phyloP scores from a whole-genome alignment of 1,140 invertebrate genomes.

The Anthonomus grandis region DNA sequence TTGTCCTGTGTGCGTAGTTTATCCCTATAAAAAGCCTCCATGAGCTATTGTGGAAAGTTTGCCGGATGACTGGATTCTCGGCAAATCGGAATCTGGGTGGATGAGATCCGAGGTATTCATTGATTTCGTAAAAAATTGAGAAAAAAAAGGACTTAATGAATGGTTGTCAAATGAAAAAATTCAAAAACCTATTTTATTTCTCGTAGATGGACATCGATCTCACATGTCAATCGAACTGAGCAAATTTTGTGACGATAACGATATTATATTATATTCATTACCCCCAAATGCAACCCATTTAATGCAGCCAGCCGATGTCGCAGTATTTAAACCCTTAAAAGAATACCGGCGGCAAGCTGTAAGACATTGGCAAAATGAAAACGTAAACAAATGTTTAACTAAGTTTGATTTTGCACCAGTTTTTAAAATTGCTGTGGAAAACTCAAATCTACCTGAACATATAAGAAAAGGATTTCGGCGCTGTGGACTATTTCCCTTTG shows the following conservation, averaged over 20 bases:
- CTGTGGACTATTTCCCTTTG: too few species aligned
- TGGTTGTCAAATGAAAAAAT: constrained; percentile 31
- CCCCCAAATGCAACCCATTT: constrained; percentile 22
- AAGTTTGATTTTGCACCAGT: too few species aligned
- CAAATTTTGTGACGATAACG: constrained; percentile 11
- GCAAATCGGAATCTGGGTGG: constrained; percentile 47
- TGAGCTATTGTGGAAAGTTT: constrained; percentile 34
- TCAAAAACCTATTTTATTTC: constrained; percentile 16
- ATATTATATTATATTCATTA: constrained; percentile 7
- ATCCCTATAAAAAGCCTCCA: constrained; percentile 36
- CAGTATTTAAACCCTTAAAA: constrained; percentile 19
- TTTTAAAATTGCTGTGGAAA: too few species aligned
- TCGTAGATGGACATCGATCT: constrained; percentile 22
- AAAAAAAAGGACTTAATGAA: constrained; percentile 39
- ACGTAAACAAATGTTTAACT: too few species aligned
- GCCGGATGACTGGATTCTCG: constrained; percentile 42
- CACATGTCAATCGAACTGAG: constrained; percentile 8
- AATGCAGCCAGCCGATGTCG: constrained; percentile 26
- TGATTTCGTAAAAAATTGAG: constrained; percentile 49
- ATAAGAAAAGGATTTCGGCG: too few species aligned
- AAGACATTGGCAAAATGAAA: too few species aligned
- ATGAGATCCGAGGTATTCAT: constrained; percentile 47
- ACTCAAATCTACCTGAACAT: too few species aligned
- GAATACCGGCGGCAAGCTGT: constrained; percentile 8
- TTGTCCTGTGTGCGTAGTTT: too few species aligned